Evolutionary conservation across 2,113 vertebrate species (phyloP), one percentile per base, ranked within the genome.

Genomic region (Columba livia): DNA sequence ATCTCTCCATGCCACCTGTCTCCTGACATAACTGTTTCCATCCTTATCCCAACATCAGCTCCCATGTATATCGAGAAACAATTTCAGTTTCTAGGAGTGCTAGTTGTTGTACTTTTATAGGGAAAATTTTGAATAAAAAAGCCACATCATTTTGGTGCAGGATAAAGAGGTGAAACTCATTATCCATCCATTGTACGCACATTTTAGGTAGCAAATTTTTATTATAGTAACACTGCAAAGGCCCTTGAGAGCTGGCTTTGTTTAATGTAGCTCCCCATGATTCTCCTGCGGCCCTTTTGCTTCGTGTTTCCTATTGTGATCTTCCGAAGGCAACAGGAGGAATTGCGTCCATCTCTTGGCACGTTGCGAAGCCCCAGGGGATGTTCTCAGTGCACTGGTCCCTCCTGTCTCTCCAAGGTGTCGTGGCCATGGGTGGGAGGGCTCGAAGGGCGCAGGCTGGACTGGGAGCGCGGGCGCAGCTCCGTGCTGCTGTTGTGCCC

Each of bases 121-220:
- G 38, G 23, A 81, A 66, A 47, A 26, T 24, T 72, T 78, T 26
- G 53, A 90, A 67, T 79, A 42, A 81, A 50, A 54, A 50, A 8
- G 3, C 15, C 16, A 38, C n/a, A 36, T 54, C 5, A 38, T 92
- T 91, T 93, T 87, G 15, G 66, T 85, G 42, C 65, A 84, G 79
- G 70, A 84, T 81, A 85, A 80, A 44, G 72, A 95, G 36, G 19
- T 77, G 71, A 91, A 93, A 90, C 51, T 66, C 90, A 77, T 57
- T 74, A 50, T 58, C 66, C 82, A 57, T 72, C 87, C 79, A 79
- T 21, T 69, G 17, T 48, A 53, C 40, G 11, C 32, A 44, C 53
- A 64, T 85, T 90, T 64, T 28, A 64, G 60, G 36, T 29, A 72
- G 70, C 25, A 48, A 42, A 15, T 65, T 90, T 95, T 88, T 85